Conservation (phyloP, 2,797 vertebrate genomes). For the Phalanger gymnotis region DNA sequence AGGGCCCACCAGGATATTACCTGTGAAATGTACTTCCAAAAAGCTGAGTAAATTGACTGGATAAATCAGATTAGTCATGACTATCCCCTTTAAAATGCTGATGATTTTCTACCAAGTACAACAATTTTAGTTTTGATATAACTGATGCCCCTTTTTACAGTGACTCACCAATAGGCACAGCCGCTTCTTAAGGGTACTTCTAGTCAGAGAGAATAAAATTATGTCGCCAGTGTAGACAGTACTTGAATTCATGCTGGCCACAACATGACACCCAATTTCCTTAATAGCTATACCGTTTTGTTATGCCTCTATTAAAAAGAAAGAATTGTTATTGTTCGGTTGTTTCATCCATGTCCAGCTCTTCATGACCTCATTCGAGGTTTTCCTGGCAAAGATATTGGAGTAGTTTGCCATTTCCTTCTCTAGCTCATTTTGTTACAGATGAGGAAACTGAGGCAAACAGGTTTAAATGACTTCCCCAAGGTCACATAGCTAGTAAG, state of each 20-base stretch:
- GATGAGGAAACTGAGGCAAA: not conserved
- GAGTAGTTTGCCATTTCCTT: not conserved
- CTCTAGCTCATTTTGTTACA: not conserved
- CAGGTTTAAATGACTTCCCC: not conserved
- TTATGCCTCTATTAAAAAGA: not conserved
- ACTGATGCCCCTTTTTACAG: not conserved
- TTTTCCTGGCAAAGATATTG: not conserved
- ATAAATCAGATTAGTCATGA: not conserved
- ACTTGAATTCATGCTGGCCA: not conserved
- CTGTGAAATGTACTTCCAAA: not conserved
- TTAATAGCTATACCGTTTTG: not conserved
- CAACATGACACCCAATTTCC: not conserved
- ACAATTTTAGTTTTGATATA: not conserved
- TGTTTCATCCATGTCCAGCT: not conserved
- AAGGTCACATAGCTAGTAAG: not conserved
- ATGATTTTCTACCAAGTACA: not conserved
- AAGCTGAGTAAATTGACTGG: not conserved
- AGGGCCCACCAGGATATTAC: not conserved
- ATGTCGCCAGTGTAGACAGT: not conserved
- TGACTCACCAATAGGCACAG: not conserved
- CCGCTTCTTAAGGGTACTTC: not conserved
- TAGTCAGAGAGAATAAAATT: not conserved
- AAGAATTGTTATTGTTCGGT: not conserved
- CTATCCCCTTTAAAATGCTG: not conserved
- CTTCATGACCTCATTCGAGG: not conserved